Base-by-base conservation (phyloP, 2,888 invertebrate genomes). In the Cheilosia grossa region DNA sequence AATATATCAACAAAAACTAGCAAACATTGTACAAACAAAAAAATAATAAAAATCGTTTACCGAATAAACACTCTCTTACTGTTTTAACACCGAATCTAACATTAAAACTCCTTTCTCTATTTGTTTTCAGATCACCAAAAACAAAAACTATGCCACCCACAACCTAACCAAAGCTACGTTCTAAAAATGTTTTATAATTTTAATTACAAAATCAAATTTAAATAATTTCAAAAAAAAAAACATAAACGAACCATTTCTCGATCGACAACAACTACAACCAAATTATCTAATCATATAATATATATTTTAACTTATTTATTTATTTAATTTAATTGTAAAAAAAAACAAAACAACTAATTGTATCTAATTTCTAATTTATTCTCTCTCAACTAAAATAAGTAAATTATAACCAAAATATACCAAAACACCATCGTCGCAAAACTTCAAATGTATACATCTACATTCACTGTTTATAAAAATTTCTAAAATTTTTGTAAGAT, bases 201-300 rank as follows among this genome's bases (percentile, higher is more conserved):
- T 40, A 79, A 83, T 59, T 80, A 80, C 58, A 80, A 83, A 83
- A 66, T 85, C 59, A 75, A 79, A 69, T 83, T 83, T 61, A 83
- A 83, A 80, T 85, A 80, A 80, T 83, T 79, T 74, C n/a, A 58
- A 42, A 67, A 40, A 42, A 67, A 40, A 15, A 21, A 40, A 49
- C 15, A 47, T 47, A 21, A 59, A 70, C 42, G 10, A 47, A 73
- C 69, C 17, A 61, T 42, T 42, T 75, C 75, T 63, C 49, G 66
- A 75, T 61, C 51, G 53, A 58, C 56, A 80, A 64, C 81, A 72
- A 73, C 77, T 72, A 89, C 88, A 89, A 88, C 89, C 88, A 89
- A 89, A 89, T 89, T 88, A 89, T 89, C 89, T 89, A 89, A 89
- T 88, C 87, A 87, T 87, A 69, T 82, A 77, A 87, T 85, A 75